Base-by-base conservation (phyloP, 1,140 invertebrate species). In the Diorhabda sublineata region DNA sequence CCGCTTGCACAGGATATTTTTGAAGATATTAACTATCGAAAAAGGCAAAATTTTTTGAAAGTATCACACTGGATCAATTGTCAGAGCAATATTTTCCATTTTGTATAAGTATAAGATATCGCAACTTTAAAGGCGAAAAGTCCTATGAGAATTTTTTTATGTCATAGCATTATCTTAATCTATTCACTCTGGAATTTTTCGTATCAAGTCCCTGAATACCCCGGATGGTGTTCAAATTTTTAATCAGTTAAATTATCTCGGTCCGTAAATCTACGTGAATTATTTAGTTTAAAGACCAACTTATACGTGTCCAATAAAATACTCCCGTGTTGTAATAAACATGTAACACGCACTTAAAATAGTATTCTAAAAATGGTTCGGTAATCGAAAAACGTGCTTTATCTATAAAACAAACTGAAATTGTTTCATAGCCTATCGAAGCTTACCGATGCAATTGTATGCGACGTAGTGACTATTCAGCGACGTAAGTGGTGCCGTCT, bases 401-500 rank as follows among this genome's bases (percentile, higher is more conserved):
- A 42, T 43, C 59, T 52, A n/a, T 52, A 26, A 26, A 26, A 61
- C 59, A 42, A 43, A 42, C 42, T 41, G 26, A 61, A 61, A 61
- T 41, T 61, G 42, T 61, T 41, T 43, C 41, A 42, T 61, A 8
- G 42, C 59, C 59, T 3, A 61, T 41, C 42, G 59, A n/a, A 61
- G 59, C 42, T 61, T 61, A 42, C 59, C 11, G 59, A 61, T 61
- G 42, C 59, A 61, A 43, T 61, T 61, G 26, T 60, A 26, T 61
- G 26, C 6, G 42, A 42, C 59, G 42, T 4, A 41, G 41, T 42
- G 9, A 42, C 59, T 42, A 41, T 61, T 61, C 8, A 61, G 59
- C 42, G 59, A 61, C 59, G 42, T 61, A 61, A 61, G 59, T 61
- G 59, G 59, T 61, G 59, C 59, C 42, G 59, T 61, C 59, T 61